A percentile compares a stretch with the other conserved stretches of the same genome.
Conservation (phyloP, 2,888 invertebrate species). For the Drosophila antonietae region DNA sequence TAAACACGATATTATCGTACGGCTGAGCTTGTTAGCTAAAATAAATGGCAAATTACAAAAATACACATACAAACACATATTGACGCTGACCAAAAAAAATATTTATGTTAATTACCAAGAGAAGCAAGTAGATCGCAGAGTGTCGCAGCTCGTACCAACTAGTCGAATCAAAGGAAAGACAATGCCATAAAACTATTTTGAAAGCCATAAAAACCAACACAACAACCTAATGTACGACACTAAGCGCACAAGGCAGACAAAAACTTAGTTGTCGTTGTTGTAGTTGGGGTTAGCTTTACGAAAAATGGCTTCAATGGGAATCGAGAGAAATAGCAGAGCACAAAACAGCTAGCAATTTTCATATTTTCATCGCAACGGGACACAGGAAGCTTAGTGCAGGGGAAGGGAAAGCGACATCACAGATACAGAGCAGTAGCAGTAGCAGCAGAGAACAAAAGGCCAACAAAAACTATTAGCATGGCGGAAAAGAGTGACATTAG, state of each 20-base stretch:
- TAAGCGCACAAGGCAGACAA: constrained; percentile 41
- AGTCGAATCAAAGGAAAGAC: constrained; percentile 51
- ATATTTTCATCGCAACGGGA: constrained; percentile 62
- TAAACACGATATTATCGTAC: background rate
- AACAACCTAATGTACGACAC: constrained; percentile 52
- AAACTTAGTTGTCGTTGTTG: constrained; percentile 29
- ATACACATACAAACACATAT: background rate
- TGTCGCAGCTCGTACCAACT: constrained; percentile 2
- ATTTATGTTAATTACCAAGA: constrained; percentile 58
- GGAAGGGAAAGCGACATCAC: constrained; percentile 1
- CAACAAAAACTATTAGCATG: constrained; percentile 33
- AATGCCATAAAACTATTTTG: constrained; percentile 60
- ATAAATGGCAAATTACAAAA: constrained; percentile 1
- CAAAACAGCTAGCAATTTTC: constrained; percentile 59
- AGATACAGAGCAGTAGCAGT: constrained; percentile 17
- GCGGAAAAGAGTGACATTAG: constrained; percentile 50
- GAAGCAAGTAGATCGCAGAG: constrained; percentile 26
- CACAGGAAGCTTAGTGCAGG: constrained; percentile 39
- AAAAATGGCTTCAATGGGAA: constrained; percentile 20
- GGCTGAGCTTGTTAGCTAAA: constrained; percentile 5
- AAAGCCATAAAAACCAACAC: constrained; percentile 49
- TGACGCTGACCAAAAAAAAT: constrained; percentile 5
- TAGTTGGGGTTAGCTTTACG: constrained; percentile 33
- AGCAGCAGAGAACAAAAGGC: constrained; percentile 34
- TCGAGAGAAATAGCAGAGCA: constrained; percentile 16